phyloP scores from a whole-genome alignment of 2,888 invertebrate species.

The Hirudinaria manillensis region DNA sequence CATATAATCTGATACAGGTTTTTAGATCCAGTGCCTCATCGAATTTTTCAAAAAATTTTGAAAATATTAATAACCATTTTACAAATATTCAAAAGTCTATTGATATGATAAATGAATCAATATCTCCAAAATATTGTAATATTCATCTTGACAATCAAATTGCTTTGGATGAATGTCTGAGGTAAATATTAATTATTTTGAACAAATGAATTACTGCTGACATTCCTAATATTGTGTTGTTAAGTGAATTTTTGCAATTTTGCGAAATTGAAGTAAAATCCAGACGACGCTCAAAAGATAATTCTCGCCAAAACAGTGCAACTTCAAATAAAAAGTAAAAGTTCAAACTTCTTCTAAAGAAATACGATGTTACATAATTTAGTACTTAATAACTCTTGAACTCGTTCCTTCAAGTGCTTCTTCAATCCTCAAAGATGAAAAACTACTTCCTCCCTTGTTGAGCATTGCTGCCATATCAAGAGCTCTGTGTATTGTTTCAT shows the following conservation, averaged over 20 bases:
- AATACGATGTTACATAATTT: not conserved
- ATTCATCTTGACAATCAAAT: not conserved
- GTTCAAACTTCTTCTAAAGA: not conserved
- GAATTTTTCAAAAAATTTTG: not conserved
- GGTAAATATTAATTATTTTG: conserved; percentile 8
- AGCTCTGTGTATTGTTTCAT: conserved; percentile 11
- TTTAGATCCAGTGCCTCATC: conserved; percentile 5
- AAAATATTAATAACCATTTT: not conserved
- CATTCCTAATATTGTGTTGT: not conserved
- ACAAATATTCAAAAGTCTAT: conserved; percentile 11
- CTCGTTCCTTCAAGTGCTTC: not conserved
- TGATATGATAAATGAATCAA: conserved; percentile 2
- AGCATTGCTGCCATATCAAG: conserved; percentile 23
- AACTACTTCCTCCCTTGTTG: not conserved
- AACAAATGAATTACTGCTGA: not conserved
- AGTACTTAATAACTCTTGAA: not conserved
- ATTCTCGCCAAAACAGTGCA: too few relatives aligned
- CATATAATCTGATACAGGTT: not conserved
- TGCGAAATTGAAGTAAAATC: too few relatives aligned
- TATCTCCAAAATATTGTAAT: conserved; percentile 14
- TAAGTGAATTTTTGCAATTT: not conserved
- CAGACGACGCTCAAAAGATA: too few relatives aligned
- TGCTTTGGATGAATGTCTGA: conserved; percentile 8
- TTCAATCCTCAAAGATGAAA: not conserved
- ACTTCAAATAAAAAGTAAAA: not conserved